Base-by-base conservation (phyloP, 2,888 invertebrate genomes). In the Sylvicola cinctus region DNA sequence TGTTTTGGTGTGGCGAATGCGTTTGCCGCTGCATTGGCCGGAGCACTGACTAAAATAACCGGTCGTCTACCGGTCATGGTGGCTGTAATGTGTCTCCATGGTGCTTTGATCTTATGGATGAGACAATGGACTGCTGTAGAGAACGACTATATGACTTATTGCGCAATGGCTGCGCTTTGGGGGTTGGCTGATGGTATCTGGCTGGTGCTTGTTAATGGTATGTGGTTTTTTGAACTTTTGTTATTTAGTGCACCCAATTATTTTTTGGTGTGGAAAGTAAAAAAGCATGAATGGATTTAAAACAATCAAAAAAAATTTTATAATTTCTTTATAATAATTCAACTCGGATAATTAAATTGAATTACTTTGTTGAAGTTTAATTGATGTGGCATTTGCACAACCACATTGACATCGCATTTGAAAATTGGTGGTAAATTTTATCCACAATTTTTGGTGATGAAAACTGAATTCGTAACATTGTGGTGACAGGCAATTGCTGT, bases 141-240 rank as follows among this genome's bases (percentile, higher is more conserved):
- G 1, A 62, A 68, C 2, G 72, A 73, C 44, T 73, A 70, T 49
- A 35, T 67, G 2, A 61, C 78, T 31, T 84, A 85, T 54, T 90
- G 77, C 56, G 46, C 74, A 6, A 63, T 87, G 39, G 79, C 87
- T 0, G 83, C 76, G 0, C 52, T 84, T 20, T 90, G 88, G 88
- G 90, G 90, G 1, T 61, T 83, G 3, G 79, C 83, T 29, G 90
- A 90, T 47, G 87, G 85, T 0, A 68, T 88, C 34, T 88, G 88
- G 84, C 69, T 88, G 40, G 88, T 90, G 3, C 85, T 88, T 55
- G 76, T 90, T 31, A 88, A 88, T 50, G 81, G 90, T 88, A 52
- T 63, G 66, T 55, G 37, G n/a, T 8, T 20, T 6, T 6, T 6
- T 20, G 4, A 20, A 20, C 8, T 20, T n/a, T n/a, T n/a, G n/a